phyloP scores from a whole-genome alignment of 2,113 vertebrate genomes.

The Anolis carolinensis region DNA sequence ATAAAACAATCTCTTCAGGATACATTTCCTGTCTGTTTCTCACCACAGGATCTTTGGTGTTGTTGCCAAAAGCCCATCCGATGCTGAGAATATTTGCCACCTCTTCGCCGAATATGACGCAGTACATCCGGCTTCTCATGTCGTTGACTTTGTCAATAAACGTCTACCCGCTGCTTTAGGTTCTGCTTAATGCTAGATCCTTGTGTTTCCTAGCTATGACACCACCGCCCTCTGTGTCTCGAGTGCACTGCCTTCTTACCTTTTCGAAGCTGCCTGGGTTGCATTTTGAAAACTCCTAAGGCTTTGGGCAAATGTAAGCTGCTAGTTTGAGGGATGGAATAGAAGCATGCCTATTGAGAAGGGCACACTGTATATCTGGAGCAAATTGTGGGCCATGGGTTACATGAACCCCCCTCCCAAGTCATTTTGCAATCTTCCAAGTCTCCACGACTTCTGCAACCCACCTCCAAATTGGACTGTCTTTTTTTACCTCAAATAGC shows the following conservation, averaged over 20 bases:
- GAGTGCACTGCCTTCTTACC: not conserved
- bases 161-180: conserved; percentile 68
- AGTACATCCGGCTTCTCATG: conserved; percentile 71
- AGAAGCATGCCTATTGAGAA: not conserved
- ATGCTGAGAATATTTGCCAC: conserved; percentile 87
- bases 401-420: no score
- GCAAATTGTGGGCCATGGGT: no score
- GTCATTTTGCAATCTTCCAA: no score
- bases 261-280: conserved; percentile 18
- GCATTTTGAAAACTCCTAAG: conserved; percentile 47
- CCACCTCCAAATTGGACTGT: no score
- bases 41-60: conserved; percentile 87
- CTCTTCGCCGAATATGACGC: conserved; percentile 88
- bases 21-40: conserved; percentile 29
- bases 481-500: no score
- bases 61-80: conserved; percentile 84
- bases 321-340: not conserved
- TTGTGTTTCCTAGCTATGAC: conserved; percentile 9
- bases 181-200: not conserved
- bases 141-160: conserved; percentile 73
- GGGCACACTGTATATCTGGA: not conserved
- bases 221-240: no score
- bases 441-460: no score
- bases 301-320: not conserved
- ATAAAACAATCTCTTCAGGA: not conserved